A percentile compares a stretch with the other conserved stretches of the same genome.
Evolutionary conservation across 2,888 invertebrate genomes (phyloP).

Genomic region (Drosophila neotestacea): DNA sequence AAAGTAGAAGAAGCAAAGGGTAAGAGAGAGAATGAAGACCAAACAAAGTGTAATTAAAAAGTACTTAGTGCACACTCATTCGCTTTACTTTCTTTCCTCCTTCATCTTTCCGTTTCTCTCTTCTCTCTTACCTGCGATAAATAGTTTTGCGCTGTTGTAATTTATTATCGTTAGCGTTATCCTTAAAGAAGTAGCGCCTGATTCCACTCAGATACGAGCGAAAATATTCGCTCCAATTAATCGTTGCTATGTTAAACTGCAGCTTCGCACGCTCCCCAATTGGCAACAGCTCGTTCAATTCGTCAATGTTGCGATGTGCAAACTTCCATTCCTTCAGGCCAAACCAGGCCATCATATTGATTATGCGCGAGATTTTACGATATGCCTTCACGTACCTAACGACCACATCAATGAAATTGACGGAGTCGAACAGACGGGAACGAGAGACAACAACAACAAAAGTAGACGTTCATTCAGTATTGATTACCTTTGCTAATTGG

Average conservation of each 20-base stretch:
- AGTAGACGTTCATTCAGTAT: conserved; percentile 19
- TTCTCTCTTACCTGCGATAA: conserved; percentile 82
- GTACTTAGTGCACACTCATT: conserved; percentile 66
- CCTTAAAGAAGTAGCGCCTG: conserved; percentile 89
- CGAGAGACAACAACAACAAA: not conserved
- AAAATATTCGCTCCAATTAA: conserved; percentile 90
- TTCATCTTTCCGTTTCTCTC: conserved; percentile 11
- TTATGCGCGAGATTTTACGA: conserved; percentile 84
- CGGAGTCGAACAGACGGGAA: not conserved
- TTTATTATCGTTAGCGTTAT: conserved; percentile 86
- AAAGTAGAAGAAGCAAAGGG: not conserved
- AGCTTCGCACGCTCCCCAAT: conserved; percentile 73
- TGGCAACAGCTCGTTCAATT: conserved; percentile 81
- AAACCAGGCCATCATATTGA: conserved; percentile 85
- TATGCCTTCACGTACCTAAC: conserved; percentile 83
- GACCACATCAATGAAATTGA: not conserved
- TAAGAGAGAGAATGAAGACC: conserved; percentile 15
- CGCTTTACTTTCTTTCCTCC: not conserved
- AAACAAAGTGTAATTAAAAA: conserved; percentile 82
- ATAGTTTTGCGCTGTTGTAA: conserved; percentile 82
- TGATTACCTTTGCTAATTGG: conserved; percentile 53
- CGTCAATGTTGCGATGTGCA: conserved; percentile 83
- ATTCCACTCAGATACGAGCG: conserved; percentile 89
- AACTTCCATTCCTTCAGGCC: conserved; percentile 85
- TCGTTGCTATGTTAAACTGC: conserved; percentile 87